These are phyloP conservation scores for Leptinotarsa undecemlineata DNA, from an alignment of 1,140 invertebrate genomes.

Conservation along the genomic window DNA sequence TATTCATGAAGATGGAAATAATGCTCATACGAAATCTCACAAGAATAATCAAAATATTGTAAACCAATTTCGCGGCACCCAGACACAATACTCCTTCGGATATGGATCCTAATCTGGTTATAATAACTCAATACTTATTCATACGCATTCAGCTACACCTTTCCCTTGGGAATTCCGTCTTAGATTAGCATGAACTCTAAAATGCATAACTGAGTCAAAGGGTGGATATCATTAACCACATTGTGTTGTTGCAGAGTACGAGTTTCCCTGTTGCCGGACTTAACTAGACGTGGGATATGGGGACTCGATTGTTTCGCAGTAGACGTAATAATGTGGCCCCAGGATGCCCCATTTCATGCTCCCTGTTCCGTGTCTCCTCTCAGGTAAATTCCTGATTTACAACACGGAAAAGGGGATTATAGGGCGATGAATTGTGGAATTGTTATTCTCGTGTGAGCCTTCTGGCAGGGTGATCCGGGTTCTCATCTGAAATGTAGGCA, in stretches of 20 bases:
- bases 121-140: constrained; percentile 27
- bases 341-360: neutral
- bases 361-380: constrained; percentile 3
- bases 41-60: neutral
- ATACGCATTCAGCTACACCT: constrained; percentile 12
- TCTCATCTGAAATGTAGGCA: neutral
- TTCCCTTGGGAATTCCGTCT: constrained; percentile 39
- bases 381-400: constrained; percentile 18
- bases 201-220: constrained; percentile 45
- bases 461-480: neutral
- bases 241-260: constrained; percentile 33
- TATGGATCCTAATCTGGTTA: constrained; percentile 1
- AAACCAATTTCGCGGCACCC: neutral
- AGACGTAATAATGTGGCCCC: constrained; percentile 19
- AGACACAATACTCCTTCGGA: neutral
- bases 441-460: neutral
- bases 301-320: constrained; percentile 40
- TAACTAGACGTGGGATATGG: constrained; percentile 45
- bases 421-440: constrained; percentile 2
- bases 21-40: too few species aligned
- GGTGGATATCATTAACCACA: constrained; percentile 41
- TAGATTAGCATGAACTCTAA: constrained; percentile 46
- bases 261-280: constrained; percentile 37
- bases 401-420: neutral
- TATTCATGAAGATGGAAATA: too few species aligned